phyloP scores from a whole-genome alignment of 1,140 invertebrate genomes.

The Protaetia brevitarsis region DNA sequence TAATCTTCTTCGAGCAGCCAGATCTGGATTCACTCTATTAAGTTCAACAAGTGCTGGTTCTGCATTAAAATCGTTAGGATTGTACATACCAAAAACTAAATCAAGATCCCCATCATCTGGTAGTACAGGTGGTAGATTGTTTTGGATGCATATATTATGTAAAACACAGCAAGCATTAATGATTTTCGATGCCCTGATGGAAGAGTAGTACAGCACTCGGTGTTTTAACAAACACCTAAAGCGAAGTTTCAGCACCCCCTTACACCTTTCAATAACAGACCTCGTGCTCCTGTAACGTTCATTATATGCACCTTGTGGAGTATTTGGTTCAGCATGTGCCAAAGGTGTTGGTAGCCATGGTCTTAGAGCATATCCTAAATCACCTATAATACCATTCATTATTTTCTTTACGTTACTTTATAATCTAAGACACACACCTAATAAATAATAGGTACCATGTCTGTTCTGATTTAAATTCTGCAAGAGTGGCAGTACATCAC shows the following conservation, averaged over 20 bases:
- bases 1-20: too few species aligned
- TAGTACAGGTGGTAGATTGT: too few species aligned
- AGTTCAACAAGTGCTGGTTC: too few species aligned
- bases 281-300: conserved; percentile 13
- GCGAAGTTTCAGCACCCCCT: not conserved
- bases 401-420: not conserved
- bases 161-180: too few species aligned
- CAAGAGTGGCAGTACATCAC: not conserved
- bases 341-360: conserved; percentile 35
- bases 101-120: too few species aligned
- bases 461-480: not conserved
- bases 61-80: too few species aligned
- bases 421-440: not conserved
- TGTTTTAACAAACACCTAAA: too few species aligned
- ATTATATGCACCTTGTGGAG: conserved; percentile 28
- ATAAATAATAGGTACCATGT: not conserved
- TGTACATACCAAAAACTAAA: too few species aligned
- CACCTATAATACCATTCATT: conserved; percentile 29
- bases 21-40: too few species aligned
- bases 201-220: too few species aligned
- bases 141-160: too few species aligned
- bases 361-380: conserved; percentile 32
- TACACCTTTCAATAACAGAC: conserved; percentile 30
- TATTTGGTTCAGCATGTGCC: not conserved
- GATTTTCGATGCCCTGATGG: too few species aligned